phyloP scores from a whole-genome alignment of 2,888 invertebrate genomes.

The Tachystola acroxantha region DNA sequence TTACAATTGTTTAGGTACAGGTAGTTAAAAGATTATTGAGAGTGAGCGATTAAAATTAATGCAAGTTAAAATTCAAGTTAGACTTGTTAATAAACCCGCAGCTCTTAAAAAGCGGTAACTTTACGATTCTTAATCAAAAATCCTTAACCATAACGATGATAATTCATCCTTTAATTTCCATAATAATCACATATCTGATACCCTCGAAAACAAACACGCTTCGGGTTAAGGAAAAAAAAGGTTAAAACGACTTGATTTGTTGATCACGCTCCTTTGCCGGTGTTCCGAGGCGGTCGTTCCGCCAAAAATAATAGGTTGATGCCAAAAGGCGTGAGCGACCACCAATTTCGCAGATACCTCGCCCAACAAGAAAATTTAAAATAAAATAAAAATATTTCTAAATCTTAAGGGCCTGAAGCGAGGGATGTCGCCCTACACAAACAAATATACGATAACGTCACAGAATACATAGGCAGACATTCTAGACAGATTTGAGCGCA shows the following conservation, averaged over 20 bases:
- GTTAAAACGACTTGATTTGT: slow-evolving; percentile 55
- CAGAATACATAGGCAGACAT: too few relatives aligned
- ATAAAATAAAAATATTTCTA: slow-evolving; percentile 42
- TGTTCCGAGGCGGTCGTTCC: slow-evolving; percentile 45
- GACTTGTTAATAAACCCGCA: too few relatives aligned
- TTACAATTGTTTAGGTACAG: too few relatives aligned
- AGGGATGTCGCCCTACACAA: too few relatives aligned
- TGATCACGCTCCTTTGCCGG: slow-evolving; percentile 58
- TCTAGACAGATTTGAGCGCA: too few relatives aligned
- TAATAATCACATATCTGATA: slow-evolving; percentile 64
- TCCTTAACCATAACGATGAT: slow-evolving; percentile 28
- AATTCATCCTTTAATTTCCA: slow-evolving; percentile 49
- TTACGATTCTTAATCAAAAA: slow-evolving; percentile 9
- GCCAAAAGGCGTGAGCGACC: slow-evolving; percentile 67
- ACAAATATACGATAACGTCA: too few relatives aligned
- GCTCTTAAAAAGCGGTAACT: not conserved
- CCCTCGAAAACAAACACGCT: slow-evolving; percentile 73
- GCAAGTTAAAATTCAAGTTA: too few relatives aligned
- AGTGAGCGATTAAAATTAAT: too few relatives aligned
- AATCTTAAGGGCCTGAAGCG: too few relatives aligned
- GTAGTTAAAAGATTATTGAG: too few relatives aligned
- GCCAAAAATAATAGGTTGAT: slow-evolving; percentile 65
- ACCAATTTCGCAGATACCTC: slow-evolving; percentile 66
- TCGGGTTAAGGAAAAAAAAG: slow-evolving; percentile 34
- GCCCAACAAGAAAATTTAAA: slow-evolving; percentile 43